phyloP scores from a whole-genome alignment of 2,888 invertebrate genomes.

The Andrena chrysosceles region DNA sequence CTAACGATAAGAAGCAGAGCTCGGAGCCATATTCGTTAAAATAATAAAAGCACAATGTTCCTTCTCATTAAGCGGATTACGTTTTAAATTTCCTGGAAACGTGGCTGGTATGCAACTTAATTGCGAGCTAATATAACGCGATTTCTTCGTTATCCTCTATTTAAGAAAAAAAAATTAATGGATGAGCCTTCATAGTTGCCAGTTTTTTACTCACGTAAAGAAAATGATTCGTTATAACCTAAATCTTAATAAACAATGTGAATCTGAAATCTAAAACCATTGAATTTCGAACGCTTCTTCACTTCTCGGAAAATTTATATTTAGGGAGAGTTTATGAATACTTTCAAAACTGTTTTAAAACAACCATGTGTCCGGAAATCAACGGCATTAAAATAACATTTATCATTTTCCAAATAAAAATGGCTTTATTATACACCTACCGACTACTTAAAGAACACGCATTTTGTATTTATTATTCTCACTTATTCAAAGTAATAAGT shows the following conservation, averaged over 20 bases:
- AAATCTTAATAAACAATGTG: neutral
- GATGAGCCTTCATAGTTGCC: neutral
- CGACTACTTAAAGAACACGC: no score
- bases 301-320: no score
- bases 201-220: neutral
- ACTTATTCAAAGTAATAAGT: no score
- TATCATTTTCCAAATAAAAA: no score
- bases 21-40: neutral
- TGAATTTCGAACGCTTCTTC: no score
- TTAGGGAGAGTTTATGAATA: no score
- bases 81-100: slow-evolving; percentile 5
- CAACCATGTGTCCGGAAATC: no score
- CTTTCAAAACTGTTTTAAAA: no score
- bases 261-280: no score
- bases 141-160: neutral
- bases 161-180: neutral
- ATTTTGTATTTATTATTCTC: no score
- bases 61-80: slow-evolving; percentile 13
- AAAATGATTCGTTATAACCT: neutral
- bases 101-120: slow-evolving; percentile 2
- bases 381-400: no score
- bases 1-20: neutral
- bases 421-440: no score
- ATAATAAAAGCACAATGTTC: slow-evolving; percentile 9
- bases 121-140: neutral